Evolutionary conservation across 1,140 invertebrate species (phyloP).

Genomic region (Hypothenemus hampei): DNA sequence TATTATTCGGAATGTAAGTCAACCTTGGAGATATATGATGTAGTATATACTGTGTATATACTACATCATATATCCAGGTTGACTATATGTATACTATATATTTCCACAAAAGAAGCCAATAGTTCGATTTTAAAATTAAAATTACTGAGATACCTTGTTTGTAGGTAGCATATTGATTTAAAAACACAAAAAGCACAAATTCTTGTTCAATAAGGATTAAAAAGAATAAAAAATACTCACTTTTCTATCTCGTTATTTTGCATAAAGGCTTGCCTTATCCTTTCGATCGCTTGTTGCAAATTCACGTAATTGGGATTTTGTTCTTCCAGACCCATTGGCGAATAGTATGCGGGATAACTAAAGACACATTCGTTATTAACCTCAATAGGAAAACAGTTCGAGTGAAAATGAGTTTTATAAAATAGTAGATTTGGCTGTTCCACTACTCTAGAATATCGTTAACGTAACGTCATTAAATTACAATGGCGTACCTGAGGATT

Average conservation of each 20-base stretch:
- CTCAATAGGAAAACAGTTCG: background rate
- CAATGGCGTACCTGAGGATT: background rate
- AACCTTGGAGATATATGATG: too few relatives aligned
- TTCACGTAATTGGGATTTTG: slow-evolving; percentile 35
- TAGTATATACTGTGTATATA: background rate
- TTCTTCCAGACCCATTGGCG: slow-evolving; percentile 32
- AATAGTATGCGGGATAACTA: slow-evolving; percentile 36
- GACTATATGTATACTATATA: background rate
- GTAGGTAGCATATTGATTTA: too few relatives aligned
- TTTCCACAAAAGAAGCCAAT: background rate
- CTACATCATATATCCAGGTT: background rate
- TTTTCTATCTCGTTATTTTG: slow-evolving; percentile 41
- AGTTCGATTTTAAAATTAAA: background rate
- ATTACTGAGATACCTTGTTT: too few relatives aligned
- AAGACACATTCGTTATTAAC: slow-evolving; percentile 11
- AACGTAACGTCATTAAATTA: background rate
- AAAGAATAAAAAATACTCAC: slow-evolving; percentile 29
- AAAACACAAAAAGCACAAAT: too few relatives aligned
- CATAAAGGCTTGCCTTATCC: slow-evolving; percentile 37
- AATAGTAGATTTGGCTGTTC: background rate
- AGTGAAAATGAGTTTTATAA: background rate
- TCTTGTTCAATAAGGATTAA: background rate
- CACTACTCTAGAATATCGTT: background rate
- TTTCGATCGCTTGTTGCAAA: slow-evolving; percentile 36
- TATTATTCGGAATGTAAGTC: too few relatives aligned